Conservation (phyloP, 1,140 invertebrate species). For the Nymphalis io region DNA sequence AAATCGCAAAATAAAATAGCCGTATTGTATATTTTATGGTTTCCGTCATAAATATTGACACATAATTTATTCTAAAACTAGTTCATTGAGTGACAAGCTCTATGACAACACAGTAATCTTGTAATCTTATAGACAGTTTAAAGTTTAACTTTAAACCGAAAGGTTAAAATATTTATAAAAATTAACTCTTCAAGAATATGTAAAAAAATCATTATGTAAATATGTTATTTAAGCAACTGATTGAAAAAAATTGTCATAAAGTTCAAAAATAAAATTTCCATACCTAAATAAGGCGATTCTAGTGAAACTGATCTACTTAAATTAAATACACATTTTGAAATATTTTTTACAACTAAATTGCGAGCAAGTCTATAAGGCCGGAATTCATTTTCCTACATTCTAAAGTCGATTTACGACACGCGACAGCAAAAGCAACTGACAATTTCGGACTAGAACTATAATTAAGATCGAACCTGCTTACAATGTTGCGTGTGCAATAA, state of each 20-base stretch:
- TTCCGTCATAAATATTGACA: slow-evolving; percentile 5
- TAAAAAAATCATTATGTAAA: no score
- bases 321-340: not conserved
- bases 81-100: not conserved
- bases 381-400: slow-evolving; percentile 13
- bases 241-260: no score
- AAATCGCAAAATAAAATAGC: not conserved
- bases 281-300: not conserved
- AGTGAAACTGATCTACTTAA: not conserved
- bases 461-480: slow-evolving; percentile 14
- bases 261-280: no score
- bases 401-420: slow-evolving; percentile 11
- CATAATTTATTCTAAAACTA: not conserved
- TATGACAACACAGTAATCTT: not conserved
- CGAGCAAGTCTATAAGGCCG: not conserved
- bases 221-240: no score
- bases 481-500: slow-evolving; percentile 21
- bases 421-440: slow-evolving; percentile 19
- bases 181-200: no score
- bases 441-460: slow-evolving; percentile 8
- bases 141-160: not conserved
- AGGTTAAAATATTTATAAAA: not conserved
- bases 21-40: slow-evolving; percentile 2
- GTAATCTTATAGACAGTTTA: not conserved
- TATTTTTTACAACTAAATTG: not conserved